Percentiles rank a stretch among this genome's conserved stretches.
phyloP scores from a whole-genome alignment of 2,797 vertebrate genomes.

The Takifugu ocellatus region DNA sequence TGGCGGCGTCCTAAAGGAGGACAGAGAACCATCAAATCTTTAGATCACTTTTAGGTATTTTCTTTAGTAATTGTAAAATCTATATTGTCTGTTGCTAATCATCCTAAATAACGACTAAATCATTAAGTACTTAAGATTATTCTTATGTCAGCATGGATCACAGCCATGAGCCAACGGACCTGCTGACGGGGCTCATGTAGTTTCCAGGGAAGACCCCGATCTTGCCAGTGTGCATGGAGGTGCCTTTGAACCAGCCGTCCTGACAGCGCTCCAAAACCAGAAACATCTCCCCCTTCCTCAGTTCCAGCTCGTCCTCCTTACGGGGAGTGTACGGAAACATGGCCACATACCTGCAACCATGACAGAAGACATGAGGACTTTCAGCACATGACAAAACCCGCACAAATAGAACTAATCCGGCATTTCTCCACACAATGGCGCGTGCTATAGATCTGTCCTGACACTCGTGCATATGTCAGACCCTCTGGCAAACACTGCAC shows the following conservation, averaged over 20 bases:
- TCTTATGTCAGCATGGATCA: too few species aligned
- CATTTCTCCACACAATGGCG: constrained; percentile 8
- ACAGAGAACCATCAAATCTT: background rate
- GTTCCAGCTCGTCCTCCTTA: constrained; percentile 97
- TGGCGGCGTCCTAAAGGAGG: constrained; percentile 77
- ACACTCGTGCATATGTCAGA: constrained; percentile 39
- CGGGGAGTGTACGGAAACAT: constrained; percentile 94
- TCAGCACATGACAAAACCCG: background rate
- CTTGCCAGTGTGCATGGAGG: constrained; percentile 97
- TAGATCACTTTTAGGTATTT: too few species aligned
- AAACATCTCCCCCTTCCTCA: constrained; percentile 98
- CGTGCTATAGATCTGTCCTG: constrained; percentile 29
- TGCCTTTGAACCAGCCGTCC: constrained; percentile 99
- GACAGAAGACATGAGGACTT: constrained; percentile 2
- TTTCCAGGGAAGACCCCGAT: constrained; percentile 98
- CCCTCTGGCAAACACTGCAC: constrained; percentile 27
- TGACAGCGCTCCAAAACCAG: constrained; percentile 97
- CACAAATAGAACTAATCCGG: background rate
- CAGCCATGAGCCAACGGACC: constrained; percentile 66
- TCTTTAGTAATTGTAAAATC: too few species aligned
- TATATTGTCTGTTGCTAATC: too few species aligned
- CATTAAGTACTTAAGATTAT: background rate
- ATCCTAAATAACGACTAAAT: background rate
- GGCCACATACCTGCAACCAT: constrained; percentile 84
- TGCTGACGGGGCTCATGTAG: constrained; percentile 96